Conservation (phyloP, 2,888 invertebrate genomes). For the Magallana nippona region DNA sequence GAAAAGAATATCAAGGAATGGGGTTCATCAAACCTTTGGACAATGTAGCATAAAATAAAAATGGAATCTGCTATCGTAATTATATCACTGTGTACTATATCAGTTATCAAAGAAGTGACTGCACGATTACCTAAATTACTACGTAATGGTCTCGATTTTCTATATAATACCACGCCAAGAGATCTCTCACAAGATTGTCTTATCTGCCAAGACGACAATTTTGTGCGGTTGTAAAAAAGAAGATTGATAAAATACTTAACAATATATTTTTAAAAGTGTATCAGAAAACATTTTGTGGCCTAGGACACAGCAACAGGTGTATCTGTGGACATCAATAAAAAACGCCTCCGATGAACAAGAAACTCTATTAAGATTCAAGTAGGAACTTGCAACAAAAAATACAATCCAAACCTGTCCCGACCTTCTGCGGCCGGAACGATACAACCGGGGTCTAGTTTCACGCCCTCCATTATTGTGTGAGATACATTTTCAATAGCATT, state of each 20-base stretch:
- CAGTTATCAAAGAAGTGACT: slow-evolving; percentile 27
- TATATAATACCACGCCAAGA: background rate
- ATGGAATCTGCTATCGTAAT: background rate
- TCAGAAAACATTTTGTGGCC: background rate
- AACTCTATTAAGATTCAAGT: background rate
- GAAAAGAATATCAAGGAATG: background rate
- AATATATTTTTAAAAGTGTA: background rate
- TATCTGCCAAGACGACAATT: background rate
- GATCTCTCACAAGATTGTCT: background rate
- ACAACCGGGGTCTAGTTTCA: slow-evolving; percentile 20
- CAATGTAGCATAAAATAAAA: background rate
- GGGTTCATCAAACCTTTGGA: background rate
- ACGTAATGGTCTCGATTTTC: slow-evolving; percentile 4
- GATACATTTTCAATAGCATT: slow-evolving; percentile 29
- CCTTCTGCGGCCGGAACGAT: slow-evolving; percentile 30
- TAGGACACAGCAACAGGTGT: slow-evolving; percentile 13
- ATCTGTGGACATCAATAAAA: background rate
- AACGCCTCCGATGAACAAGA: background rate
- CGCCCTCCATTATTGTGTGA: slow-evolving; percentile 3
- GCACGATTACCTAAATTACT: slow-evolving; percentile 8
- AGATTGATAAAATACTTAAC: background rate
- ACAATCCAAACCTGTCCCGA: slow-evolving; percentile 21
- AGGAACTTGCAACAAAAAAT: slow-evolving; percentile 24
- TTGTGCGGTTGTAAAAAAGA: slow-evolving; percentile 15
- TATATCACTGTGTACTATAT: slow-evolving; percentile 2